phyloP scores from a whole-genome alignment of 2,888 invertebrate species.

The Danaus chrysippus region DNA sequence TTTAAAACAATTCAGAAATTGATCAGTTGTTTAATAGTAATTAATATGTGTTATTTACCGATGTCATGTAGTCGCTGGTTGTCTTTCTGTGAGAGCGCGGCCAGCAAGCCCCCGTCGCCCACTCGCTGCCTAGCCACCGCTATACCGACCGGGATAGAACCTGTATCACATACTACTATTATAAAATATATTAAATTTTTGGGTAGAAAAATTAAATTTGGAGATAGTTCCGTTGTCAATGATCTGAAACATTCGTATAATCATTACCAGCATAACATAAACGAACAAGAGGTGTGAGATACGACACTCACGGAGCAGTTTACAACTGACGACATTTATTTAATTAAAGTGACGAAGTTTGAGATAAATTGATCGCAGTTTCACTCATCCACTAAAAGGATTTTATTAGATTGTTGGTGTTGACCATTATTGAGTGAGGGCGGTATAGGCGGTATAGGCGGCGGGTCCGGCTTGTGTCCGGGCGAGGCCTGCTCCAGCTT shows the following conservation, averaged over 20 bases:
- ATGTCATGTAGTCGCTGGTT: constrained; percentile 77
- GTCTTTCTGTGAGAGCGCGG: constrained; percentile 79
- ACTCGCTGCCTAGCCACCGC: constrained; percentile 89
- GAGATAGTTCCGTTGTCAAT: no score
- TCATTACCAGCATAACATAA: constrained; percentile 39
- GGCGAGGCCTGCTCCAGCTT: constrained; percentile 84
- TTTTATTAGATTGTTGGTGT: constrained; percentile 15
- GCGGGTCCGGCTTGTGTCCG: constrained; percentile 77
- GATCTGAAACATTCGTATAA: constrained; percentile 2
- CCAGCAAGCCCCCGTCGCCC: constrained; percentile 80
- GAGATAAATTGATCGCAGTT: background rate
- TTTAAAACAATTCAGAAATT: no score
- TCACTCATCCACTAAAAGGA: constrained; percentile 24
- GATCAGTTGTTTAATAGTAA: no score
- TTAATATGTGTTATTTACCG: constrained; percentile 59
- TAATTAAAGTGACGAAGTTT: no score
- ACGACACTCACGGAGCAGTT: background rate
- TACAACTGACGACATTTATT: no score
- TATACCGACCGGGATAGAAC: constrained; percentile 89
- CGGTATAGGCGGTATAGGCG: constrained; percentile 68
- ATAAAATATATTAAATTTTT: background rate
- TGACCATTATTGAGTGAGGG: constrained; percentile 70
- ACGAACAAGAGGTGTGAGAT: constrained; percentile 6
- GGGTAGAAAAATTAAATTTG: no score
- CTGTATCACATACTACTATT: constrained; percentile 43